Conservation (phyloP, 2,888 invertebrate genomes). For the Glyphotaelius pellucidus region DNA sequence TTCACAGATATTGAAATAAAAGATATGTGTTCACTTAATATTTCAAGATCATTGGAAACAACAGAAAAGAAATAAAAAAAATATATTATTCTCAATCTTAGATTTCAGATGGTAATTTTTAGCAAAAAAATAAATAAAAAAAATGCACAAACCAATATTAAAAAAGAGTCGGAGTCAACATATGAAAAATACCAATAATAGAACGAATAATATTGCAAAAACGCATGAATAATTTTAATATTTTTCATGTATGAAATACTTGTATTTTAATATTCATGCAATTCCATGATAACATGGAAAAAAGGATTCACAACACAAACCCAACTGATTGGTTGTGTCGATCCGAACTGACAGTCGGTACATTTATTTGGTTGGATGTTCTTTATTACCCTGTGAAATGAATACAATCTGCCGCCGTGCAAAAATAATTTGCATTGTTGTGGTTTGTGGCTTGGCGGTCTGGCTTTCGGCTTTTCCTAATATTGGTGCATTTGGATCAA, state of each 20-base stretch:
- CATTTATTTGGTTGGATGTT: background rate
- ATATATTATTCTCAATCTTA: no score
- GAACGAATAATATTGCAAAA: background rate
- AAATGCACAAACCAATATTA: no score
- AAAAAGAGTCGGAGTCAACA: no score
- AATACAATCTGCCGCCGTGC: slow-evolving; percentile 18
- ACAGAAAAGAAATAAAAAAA: no score
- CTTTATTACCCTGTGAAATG: background rate
- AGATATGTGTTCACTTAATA: no score
- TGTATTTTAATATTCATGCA: background rate
- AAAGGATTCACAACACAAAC: background rate
- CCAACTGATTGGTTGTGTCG: background rate
- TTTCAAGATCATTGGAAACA: no score
- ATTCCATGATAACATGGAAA: background rate
- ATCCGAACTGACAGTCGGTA: background rate
- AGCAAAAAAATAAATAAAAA: no score
- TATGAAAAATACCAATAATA: background rate
- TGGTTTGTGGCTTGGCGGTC: background rate
- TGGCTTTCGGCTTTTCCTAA: background rate
- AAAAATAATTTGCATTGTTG: slow-evolving; percentile 6
- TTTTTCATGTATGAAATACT: background rate
- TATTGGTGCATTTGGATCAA: background rate
- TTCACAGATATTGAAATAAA: no score
- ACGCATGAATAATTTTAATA: background rate
- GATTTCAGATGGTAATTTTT: no score